Evolutionary conservation across 2,113 vertebrate genomes (phyloP), one percentile per base, ranked within the genome.

Genomic region (Sinocyclocheilus maitianheensis): DNA sequence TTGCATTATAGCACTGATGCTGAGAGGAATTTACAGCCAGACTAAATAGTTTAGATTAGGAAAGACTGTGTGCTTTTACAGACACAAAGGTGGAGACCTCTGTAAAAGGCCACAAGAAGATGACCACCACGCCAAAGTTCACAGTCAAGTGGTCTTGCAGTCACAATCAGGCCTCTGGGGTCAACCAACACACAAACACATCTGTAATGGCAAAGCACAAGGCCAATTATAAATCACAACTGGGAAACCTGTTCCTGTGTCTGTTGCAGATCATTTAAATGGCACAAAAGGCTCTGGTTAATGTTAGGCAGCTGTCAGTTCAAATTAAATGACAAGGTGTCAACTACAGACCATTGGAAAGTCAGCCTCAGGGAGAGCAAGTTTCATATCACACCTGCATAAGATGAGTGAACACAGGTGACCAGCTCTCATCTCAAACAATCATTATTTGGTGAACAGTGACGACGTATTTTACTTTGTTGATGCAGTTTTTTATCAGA

Each of bases 41-140:
- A 91, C 91, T 93, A 93, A 92, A 93, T 92, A 91, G 90, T 92
- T 93, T 89, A 93, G 89, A 93, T 90, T 88, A 88, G 77, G 69
- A 77, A 63, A 91, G 89, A 79, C 89, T 83, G 85, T 84, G 77
- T 84, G 84, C 86, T 90, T 91, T 88, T 87, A 86, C 74, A 89
- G 79, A 90, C 85, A 86, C 58, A 46, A 51, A 37, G 67, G 83
- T 77, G 74, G 85, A 77, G 78, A 85, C 81, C 85, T 81, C 16
- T 37, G 74, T n/a, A 18, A 74, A 77, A 43, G 40, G 46, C 65
- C 69, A 40, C 26, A 26, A 2, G 80, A 71, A 58, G 24, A 62
- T 65, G 74, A 82, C 84, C 84, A 74, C 74, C 58, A 79, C 79
- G 77, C 81, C 71, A 85, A 63, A 84, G 84, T 86, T 84, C 76